A percentile compares a stretch with the other conserved stretches of the same genome.
These are phyloP conservation scores for Cyprinodon variegatus DNA, from an alignment of 2,113 vertebrate species.

Conservation along the genomic window DNA sequence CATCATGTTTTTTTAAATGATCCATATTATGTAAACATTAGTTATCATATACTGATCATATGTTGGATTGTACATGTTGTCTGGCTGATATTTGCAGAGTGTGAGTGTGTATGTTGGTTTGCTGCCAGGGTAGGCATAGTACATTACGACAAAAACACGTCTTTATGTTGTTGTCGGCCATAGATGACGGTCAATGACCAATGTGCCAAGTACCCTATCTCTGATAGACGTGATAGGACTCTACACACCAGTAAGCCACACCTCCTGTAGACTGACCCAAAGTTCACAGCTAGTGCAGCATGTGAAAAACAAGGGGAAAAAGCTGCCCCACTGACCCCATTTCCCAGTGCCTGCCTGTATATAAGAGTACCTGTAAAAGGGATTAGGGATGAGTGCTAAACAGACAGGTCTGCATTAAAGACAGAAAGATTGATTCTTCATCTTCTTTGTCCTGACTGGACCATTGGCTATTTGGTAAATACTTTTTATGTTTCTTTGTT, in stretches of 20 bases:
- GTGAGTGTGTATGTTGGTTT: conserved; percentile 2
- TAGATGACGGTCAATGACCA: conserved; percentile 38
- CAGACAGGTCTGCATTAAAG: background rate
- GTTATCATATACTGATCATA: too few species aligned
- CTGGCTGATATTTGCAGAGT: conserved; percentile 13
- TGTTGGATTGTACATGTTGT: background rate
- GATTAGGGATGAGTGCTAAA: background rate
- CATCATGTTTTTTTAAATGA: background rate
- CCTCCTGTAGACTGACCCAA: conserved; percentile 23
- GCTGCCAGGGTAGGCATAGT: background rate
- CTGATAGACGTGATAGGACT: conserved; percentile 23
- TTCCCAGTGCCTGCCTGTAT: conserved; percentile 21
- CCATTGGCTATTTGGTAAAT: conserved; percentile 17
- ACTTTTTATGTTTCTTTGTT: background rate
- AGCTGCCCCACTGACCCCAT: conserved; percentile 47
- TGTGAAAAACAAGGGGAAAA: conserved; percentile 2
- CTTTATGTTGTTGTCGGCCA: conserved; percentile 38
- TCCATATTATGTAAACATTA: too few species aligned
- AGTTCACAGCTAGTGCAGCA: conserved; percentile 20
- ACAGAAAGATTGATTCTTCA: background rate
- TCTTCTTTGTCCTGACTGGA: background rate
- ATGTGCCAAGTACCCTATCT: conserved; percentile 23
- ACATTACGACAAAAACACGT: conserved; percentile 45
- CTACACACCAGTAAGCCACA: conserved; percentile 23
- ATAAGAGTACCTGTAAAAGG: conserved; percentile 22